Percentiles rank a stretch among this genome's conserved stretches.
Conservation (phyloP, 2,113 vertebrate species). For the Elanoides forficatus region DNA sequence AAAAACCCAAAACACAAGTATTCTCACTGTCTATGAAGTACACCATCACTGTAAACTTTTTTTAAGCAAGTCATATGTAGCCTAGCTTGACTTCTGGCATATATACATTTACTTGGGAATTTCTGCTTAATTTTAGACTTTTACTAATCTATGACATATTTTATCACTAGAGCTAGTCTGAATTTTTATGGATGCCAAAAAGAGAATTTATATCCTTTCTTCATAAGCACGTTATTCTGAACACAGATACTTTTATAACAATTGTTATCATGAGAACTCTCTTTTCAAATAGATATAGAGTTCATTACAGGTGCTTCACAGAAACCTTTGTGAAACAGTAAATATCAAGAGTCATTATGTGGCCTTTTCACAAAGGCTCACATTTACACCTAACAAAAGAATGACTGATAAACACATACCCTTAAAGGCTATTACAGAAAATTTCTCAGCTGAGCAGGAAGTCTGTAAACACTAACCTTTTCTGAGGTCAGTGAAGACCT, state of each 20-base stretch:
- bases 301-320: not conserved
- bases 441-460: not conserved
- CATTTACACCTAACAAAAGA: not conserved
- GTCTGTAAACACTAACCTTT: not conserved
- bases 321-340: not conserved
- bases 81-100: not conserved
- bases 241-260: not conserved
- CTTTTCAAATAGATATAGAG: not conserved
- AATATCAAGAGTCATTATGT: not conserved
- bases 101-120: not conserved
- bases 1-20: fast-evolving
- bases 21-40: not conserved
- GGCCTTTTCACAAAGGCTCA: not conserved
- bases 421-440: not conserved
- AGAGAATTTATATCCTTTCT: not conserved
- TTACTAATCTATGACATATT: not conserved
- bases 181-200: not conserved
- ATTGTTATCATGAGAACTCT: not conserved
- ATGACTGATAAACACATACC: not conserved
- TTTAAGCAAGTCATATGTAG: not conserved
- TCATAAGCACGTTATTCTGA: not conserved
- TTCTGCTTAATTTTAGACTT: not conserved
- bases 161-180: not conserved
- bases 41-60: not conserved
- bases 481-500: not conserved